Base-by-base conservation (phyloP, 2,113 vertebrate species). In the Synchiropus splendidus region DNA sequence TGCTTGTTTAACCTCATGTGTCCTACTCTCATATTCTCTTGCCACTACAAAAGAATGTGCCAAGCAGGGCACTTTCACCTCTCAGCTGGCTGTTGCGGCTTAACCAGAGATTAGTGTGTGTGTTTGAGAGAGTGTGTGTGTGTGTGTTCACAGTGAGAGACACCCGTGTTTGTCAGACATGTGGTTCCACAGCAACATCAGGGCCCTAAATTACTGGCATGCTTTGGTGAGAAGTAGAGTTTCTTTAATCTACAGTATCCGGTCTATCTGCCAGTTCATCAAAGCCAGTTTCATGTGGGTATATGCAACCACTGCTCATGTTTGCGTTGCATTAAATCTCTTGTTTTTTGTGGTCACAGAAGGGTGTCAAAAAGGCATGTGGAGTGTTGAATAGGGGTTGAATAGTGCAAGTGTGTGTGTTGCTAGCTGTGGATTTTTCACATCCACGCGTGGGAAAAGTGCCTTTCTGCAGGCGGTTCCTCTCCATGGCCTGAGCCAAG, bases 41-140 rank as follows among this genome's bases (percentile, higher is more conserved):
- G 43, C 62, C 49, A 48, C 67, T 50, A 60, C 51, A 70, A 60
- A 63, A 75, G 76, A 83, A 83, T 85, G 77, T 78, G 77, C 71
- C 45, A 42, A 68, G 43, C 55, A 31, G 65, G 41, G 64, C 58
- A 44, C 47, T 72, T 72, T 74, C 47, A n/a, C 70, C 40, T 27
- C 65, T 62, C 63, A 58, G 66, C 58, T 72, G 74, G 55, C 54
- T 64, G 54, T 62, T 67, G 31, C 18, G 16, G 69, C 46, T 78
- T 70, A 78, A 53, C 47, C 33, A 45, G 59, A 61, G 75, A 81
- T 75, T 79, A 74, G 36, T 18, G 33, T 46, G 37, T 39, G 47
- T 21, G 39, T 42, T 41, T 37, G 45, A 31, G 45, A 38, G 47
- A 42, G 37, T 41, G 39, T 38, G 51, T 37, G 61, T 54, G 58